phyloP scores from a whole-genome alignment of 2,113 vertebrate genomes.

The Haemorhous mexicanus region DNA sequence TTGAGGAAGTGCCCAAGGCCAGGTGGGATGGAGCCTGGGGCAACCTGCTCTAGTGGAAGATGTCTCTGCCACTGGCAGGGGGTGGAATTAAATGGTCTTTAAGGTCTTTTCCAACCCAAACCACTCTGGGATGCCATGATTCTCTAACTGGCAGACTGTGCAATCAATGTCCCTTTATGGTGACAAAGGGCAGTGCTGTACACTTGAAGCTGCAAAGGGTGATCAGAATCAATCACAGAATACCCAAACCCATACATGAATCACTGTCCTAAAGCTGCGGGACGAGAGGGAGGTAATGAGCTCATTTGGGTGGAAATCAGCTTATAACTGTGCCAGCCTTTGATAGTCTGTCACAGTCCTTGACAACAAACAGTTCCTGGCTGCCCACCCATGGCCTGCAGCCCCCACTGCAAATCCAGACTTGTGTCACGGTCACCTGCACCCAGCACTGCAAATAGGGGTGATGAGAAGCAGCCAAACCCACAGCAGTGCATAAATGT shows the following conservation, averaged over 20 bases:
- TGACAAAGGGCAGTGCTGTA: not conserved
- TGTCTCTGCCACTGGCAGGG: not conserved
- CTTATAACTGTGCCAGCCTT: not conserved
- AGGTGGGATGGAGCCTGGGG: not conserved
- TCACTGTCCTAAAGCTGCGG: not conserved
- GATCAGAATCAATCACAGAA: not conserved
- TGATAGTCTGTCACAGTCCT: not conserved
- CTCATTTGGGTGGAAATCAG: conserved; percentile 4
- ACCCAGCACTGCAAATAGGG: not conserved
- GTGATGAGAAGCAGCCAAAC: not conserved
- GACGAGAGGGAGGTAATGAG: not conserved
- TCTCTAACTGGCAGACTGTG: not conserved
- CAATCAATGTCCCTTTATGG: not conserved
- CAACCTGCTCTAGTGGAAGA: not conserved
- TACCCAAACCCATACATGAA: not conserved
- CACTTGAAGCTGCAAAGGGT: not conserved
- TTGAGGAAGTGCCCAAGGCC: not conserved
- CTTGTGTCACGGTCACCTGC: not conserved
- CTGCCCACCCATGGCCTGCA: not conserved
- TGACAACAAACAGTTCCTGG: not conserved
- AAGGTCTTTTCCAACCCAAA: not conserved
- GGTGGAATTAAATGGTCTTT: not conserved
- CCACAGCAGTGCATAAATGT: not conserved
- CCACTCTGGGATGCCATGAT: not conserved
- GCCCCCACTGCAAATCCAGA: not conserved